Evolutionary conservation across 2,888 invertebrate species (phyloP).

Genomic region (Pantelozetes paolii): DNA sequence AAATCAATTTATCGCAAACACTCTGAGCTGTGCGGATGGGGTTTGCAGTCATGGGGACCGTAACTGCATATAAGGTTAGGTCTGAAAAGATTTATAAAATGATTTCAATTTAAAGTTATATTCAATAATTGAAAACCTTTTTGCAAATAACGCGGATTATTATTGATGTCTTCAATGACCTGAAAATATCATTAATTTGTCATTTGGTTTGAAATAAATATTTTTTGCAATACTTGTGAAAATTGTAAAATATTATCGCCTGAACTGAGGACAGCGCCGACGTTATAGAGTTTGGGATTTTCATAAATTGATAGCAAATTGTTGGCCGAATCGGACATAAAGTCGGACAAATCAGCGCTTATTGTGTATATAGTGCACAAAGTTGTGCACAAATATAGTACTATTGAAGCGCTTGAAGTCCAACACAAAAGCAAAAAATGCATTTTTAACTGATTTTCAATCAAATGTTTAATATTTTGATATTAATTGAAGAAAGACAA

Average conservation of each 20-base stretch:
- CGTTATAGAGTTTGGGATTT: slow-evolving; percentile 72
- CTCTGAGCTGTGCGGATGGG: slow-evolving; percentile 89
- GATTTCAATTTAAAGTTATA: background rate
- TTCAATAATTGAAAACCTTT: background rate
- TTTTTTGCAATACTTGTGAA: slow-evolving; percentile 58
- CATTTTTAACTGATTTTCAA: too few species aligned
- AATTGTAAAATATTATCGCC: slow-evolving; percentile 74
- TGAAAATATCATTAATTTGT: background rate
- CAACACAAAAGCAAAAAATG: too few species aligned
- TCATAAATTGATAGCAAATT: slow-evolving; percentile 26
- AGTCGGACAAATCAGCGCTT: background rate
- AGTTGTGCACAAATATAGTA: background rate
- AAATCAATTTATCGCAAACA: slow-evolving; percentile 85
- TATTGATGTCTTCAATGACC: background rate
- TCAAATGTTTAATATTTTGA: too few species aligned
- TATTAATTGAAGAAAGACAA: too few species aligned
- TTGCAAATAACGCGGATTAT: background rate
- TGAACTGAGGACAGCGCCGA: slow-evolving; percentile 83
- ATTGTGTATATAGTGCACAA: background rate
- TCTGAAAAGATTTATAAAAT: slow-evolving; percentile 56
- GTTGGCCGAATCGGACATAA: background rate
- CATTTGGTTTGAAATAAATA: background rate
- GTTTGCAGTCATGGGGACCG: slow-evolving; percentile 89
- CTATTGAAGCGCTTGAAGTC: too few species aligned
- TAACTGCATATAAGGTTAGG: slow-evolving; percentile 78